These are phyloP conservation scores for Camponotus floridanus DNA, from an alignment of 1,140 invertebrate species.

Conservation along the genomic window DNA sequence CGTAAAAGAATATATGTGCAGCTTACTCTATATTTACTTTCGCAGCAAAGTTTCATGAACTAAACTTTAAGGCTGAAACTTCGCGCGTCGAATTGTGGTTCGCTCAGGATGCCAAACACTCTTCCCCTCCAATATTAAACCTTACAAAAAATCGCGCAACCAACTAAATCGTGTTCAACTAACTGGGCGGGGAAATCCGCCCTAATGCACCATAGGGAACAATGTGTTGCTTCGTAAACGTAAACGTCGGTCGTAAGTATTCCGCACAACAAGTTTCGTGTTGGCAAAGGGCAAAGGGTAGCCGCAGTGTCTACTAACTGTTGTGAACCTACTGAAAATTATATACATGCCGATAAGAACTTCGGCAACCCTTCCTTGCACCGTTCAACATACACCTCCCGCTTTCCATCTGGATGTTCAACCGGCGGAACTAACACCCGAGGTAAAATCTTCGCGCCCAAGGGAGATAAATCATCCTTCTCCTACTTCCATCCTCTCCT, in stretches of 20 bases:
- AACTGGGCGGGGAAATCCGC: slow-evolving; percentile 5
- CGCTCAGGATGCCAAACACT: background rate
- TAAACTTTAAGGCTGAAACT: background rate
- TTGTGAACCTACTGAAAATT: slow-evolving; percentile 50
- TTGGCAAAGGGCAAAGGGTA: slow-evolving; percentile 9
- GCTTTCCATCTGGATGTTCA: slow-evolving; percentile 59
- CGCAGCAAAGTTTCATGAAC: background rate
- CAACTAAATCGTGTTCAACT: slow-evolving; percentile 32
- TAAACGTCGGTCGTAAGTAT: slow-evolving; percentile 58
- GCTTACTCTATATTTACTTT: background rate
- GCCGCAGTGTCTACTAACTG: slow-evolving; percentile 16
- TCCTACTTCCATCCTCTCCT: background rate
- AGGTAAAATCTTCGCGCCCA: slow-evolving; percentile 50
- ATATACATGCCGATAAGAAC: slow-evolving; percentile 62
- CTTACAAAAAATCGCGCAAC: slow-evolving; percentile 13
- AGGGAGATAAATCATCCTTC: slow-evolving; percentile 54
- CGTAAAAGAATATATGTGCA: background rate
- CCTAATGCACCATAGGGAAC: slow-evolving; percentile 60
- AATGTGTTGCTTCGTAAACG: slow-evolving; percentile 51
- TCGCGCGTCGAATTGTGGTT: background rate
- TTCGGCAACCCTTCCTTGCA: slow-evolving; percentile 35
- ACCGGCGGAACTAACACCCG: slow-evolving; percentile 58
- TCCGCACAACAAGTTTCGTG: slow-evolving; percentile 6
- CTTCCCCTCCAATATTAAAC: background rate
- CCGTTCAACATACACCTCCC: background rate